Evolutionary conservation across 2,888 invertebrate genomes (phyloP), one percentile per base, ranked within the genome.

Genomic region (Aspidiotus destructor): DNA sequence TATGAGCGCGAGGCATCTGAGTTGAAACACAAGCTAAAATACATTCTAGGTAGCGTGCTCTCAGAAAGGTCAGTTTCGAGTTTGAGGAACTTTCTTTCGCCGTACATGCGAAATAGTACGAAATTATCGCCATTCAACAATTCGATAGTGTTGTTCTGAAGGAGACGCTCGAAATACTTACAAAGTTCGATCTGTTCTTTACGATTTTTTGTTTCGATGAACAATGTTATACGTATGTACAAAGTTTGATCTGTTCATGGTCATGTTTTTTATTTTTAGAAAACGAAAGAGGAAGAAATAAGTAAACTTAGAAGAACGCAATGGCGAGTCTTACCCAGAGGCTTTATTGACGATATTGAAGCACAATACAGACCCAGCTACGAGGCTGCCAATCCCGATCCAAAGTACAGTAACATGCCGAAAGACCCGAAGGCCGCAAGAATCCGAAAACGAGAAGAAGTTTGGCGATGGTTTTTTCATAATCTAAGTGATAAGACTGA

Each of bases 341-440:
- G 60, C 16, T 60, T 60, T n/a, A 60, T 60, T n/a, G 60, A 60
- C n/a, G 60, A 28, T 28, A 40, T 60, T 28, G 60, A 60, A 60
- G 60, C 60, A 28, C 9, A 28, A 8, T 28, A 60, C 40, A 40
- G 40, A 28, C 16, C 40, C 40, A n/a, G 28, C 40, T 60, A 60
- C 40, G 7, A 60, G 7, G 10, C 16, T 17, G 60, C 40, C 8
- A 60, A 40, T 60, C 60, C 60, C 8, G 40, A 60, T 60, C 60
- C 60, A 10, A 8, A 9, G 40, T 60, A 28, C 40, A 17, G 28
- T 7, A 60, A 60, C n/a, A 10, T 60, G 28, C 28, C 60, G 60
- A n/a, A 7, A 9, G 60, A 60, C 40, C 60, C 60, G 9, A 60
- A 60, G 60, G 60, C 60, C 10, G 10, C 28, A 10, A 9, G 60